phyloP scores from a whole-genome alignment of 2,113 vertebrate species.

The Aldabrachelys gigantea region DNA sequence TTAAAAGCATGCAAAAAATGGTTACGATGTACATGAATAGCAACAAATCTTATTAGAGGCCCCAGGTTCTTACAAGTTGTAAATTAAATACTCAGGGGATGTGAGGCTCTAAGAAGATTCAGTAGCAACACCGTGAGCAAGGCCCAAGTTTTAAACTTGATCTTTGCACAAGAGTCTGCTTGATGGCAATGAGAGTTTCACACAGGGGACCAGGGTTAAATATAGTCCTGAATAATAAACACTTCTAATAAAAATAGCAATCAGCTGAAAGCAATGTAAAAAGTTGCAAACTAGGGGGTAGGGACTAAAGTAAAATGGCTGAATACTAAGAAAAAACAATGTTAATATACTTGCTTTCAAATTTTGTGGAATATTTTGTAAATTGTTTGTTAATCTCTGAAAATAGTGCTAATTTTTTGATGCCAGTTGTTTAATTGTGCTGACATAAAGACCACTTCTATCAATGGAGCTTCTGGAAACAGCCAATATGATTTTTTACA shows the following conservation, averaged over 20 bases:
- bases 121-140: neutral
- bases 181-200: fast-evolving
- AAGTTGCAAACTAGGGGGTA: neutral
- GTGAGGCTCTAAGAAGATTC: neutral
- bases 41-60: slow-evolving; percentile 25
- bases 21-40: slow-evolving; percentile 53
- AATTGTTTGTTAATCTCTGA: neutral
- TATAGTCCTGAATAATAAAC: neutral
- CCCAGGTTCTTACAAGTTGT: slow-evolving; percentile 5
- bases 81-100: slow-evolving; percentile 11
- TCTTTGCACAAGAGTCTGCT: neutral
- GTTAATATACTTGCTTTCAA: neutral
- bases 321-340: slow-evolving; percentile 9
- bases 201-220: fast-evolving
- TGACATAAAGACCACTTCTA: slow-evolving; percentile 48
- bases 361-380: neutral
- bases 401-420: slow-evolving; percentile 23
- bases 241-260: neutral
- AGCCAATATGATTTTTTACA: slow-evolving; percentile 16
- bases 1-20: slow-evolving; percentile 36
- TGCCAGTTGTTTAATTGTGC: slow-evolving; percentile 52
- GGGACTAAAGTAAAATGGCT: slow-evolving; percentile 45
- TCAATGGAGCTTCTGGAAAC: slow-evolving; percentile 19
- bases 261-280: neutral
- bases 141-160: neutral